Evolutionary conservation across 2,888 invertebrate genomes (phyloP).

Genomic region (Allophyes oxyacanthae): DNA sequence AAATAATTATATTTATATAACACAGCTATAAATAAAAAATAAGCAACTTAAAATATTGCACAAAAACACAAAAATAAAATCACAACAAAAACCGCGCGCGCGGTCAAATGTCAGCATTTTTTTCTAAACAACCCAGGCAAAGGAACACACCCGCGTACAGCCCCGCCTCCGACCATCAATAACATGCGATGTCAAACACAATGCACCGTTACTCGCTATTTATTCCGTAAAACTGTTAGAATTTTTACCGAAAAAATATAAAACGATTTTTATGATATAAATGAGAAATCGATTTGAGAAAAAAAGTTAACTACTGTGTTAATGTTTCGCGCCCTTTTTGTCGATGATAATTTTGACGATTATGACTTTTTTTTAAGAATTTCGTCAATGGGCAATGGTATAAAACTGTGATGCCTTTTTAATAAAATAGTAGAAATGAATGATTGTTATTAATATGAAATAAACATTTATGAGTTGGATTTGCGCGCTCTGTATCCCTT

Average conservation of each 20-base stretch:
- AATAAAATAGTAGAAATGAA: conserved; percentile 25
- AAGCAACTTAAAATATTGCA: conserved; percentile 7
- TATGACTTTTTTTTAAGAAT: conserved; percentile 45
- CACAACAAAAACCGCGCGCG: conserved; percentile 49
- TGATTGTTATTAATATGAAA: conserved; percentile 24
- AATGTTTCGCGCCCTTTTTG: conserved; percentile 51
- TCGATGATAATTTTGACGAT: conserved; percentile 49
- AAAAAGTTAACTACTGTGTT: conserved; percentile 28
- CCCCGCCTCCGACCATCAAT: conserved; percentile 77
- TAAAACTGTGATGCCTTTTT: conserved; percentile 19
- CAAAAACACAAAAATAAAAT: conserved; percentile 33
- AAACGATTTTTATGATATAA: conserved; percentile 51
- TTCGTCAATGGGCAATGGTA: conserved; percentile 10
- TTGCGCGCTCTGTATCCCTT: background rate
- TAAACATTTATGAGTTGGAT: conserved; percentile 29
- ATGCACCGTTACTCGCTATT: conserved; percentile 62
- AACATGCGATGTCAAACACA: conserved; percentile 70
- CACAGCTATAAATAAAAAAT: background rate
- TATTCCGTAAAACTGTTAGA: conserved; percentile 60
- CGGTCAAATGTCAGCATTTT: conserved; percentile 60
- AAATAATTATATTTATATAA: no score
- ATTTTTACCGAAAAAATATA: conserved; percentile 51
- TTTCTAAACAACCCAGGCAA: conserved; percentile 60
- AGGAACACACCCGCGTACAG: conserved; percentile 67
- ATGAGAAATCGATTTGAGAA: conserved; percentile 52